Evolutionary conservation across 2,888 invertebrate genomes (phyloP).

Genomic region (Drosophila recens): DNA sequence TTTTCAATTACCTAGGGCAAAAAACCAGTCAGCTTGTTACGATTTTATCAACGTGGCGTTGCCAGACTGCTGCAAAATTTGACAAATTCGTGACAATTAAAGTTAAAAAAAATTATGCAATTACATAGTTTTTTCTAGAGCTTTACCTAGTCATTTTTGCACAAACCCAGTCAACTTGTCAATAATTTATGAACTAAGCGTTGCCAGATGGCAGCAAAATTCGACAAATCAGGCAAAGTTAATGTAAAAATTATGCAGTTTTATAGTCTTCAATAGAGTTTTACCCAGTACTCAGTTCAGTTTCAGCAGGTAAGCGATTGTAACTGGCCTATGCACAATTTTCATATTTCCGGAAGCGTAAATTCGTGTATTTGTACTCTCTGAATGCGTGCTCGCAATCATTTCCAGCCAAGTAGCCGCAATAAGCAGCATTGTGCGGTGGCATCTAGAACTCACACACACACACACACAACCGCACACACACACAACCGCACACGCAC

Average conservation of each 20-base stretch:
- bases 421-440: slow-evolving; percentile 47
- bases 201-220: no score
- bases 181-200: no score
- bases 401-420: slow-evolving; percentile 53
- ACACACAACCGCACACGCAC: slow-evolving; percentile 9
- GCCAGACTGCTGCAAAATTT: not conserved
- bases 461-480: slow-evolving; percentile 9
- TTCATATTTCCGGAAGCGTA: not conserved
- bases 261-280: no score
- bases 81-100: not conserved
- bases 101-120: not conserved
- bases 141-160: not conserved
- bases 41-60: not conserved
- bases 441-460: slow-evolving; percentile 22
- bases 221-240: no score
- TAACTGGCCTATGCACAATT: not conserved
- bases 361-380: slow-evolving; percentile 5
- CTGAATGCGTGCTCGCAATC: slow-evolving; percentile 42
- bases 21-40: not conserved
- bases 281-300: no score
- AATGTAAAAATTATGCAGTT: no score
- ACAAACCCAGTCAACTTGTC: no score
- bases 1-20: not conserved
- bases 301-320: not conserved
- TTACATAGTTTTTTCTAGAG: not conserved